phyloP scores from a whole-genome alignment of 2,113 vertebrate species.

The Petaurus breviceps region DNA sequence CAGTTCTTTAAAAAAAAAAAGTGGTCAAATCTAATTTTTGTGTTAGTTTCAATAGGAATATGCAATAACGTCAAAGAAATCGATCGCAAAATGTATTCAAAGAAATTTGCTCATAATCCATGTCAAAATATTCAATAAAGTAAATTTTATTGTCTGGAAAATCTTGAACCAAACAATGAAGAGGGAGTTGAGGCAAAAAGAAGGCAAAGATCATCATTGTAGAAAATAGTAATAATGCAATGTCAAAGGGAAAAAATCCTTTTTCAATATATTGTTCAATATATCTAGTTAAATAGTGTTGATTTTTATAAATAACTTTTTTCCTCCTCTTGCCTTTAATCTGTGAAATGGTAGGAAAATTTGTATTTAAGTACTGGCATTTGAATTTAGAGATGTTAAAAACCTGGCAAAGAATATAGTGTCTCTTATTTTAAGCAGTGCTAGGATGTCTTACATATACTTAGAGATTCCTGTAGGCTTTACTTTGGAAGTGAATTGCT shows the following conservation, averaged over 20 bases:
- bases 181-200: not conserved
- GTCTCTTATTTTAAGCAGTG: constrained; percentile 56
- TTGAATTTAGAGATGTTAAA: constrained; percentile 65
- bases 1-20: constrained; percentile 20
- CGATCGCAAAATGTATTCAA: constrained; percentile 60
- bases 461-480: constrained; percentile 48
- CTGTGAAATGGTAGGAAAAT: constrained; percentile 49
- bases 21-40: constrained; percentile 66
- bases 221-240: not conserved
- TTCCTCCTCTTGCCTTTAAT: constrained; percentile 54
- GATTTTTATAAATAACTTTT: constrained; percentile 14
- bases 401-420: constrained; percentile 62
- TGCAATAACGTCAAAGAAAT: constrained; percentile 65
- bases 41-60: constrained; percentile 48
- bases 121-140: constrained; percentile 28
- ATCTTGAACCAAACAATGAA: constrained; percentile 37
- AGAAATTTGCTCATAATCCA: constrained; percentile 44
- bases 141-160: constrained; percentile 52
- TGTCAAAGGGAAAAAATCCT: constrained; percentile 23
- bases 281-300: not conserved
- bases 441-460: not conserved
- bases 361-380: constrained; percentile 69
- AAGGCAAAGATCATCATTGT: not conserved
- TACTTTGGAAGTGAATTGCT: constrained; percentile 39
- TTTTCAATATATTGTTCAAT: not conserved